Evolutionary conservation across 2,888 invertebrate species (phyloP).

Genomic region (Tanypteryx hageni): DNA sequence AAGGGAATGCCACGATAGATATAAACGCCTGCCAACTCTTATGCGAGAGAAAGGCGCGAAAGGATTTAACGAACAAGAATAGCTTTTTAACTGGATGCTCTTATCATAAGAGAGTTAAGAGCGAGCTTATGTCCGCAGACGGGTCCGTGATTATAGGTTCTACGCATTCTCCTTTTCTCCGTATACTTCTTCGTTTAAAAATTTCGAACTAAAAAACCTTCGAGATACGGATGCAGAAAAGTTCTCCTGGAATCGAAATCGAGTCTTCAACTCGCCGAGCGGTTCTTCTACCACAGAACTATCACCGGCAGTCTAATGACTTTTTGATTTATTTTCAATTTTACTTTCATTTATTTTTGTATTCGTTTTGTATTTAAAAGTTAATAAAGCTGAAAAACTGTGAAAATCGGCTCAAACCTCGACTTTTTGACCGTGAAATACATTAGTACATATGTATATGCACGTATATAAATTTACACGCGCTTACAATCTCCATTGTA

Average conservation of each 20-base stretch:
- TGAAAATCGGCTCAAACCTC: neutral
- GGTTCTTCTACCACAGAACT: neutral
- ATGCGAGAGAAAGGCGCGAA: neutral
- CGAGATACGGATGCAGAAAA: neutral
- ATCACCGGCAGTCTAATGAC: neutral
- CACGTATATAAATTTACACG: too few relatives aligned
- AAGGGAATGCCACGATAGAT: neutral
- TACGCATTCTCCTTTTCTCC: neutral
- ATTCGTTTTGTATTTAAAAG: too few relatives aligned
- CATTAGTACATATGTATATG: too few relatives aligned
- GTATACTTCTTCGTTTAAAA: neutral
- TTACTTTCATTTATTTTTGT: neutral
- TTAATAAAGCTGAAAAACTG: neutral
- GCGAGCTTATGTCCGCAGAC: too few relatives aligned
- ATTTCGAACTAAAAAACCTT: neutral
- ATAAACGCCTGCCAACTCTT: conserved; percentile 3
- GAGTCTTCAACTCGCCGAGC: neutral
- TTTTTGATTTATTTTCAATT: neutral
- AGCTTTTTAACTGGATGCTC: neutral
- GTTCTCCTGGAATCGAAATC: neutral
- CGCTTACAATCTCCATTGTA: neutral
- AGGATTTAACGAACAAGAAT: neutral
- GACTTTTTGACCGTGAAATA: neutral
- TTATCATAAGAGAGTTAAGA: too few relatives aligned
- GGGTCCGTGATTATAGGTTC: too few relatives aligned